Percentiles rank a stretch among this genome's conserved stretches.
Evolutionary conservation across 2,797 vertebrate genomes (phyloP).

Genomic region (Hypotaenidia okinawae): DNA sequence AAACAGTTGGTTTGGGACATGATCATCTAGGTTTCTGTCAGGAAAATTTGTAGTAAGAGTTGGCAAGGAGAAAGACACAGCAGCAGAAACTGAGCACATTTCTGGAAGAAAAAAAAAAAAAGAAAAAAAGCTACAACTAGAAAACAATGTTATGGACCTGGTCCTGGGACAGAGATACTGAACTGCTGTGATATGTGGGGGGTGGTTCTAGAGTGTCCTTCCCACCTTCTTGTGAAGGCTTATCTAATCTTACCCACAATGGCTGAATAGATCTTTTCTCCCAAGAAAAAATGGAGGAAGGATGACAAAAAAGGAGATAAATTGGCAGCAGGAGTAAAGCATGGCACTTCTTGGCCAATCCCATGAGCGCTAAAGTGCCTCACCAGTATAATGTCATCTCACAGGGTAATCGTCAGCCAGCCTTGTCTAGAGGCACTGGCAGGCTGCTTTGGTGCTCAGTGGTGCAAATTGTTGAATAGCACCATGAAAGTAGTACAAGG

Average conservation of each 20-base stretch:
- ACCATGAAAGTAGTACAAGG: not conserved
- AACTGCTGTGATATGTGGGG: not conserved
- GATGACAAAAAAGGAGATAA: not conserved
- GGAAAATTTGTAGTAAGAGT: not conserved
- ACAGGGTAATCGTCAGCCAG: constrained; percentile 43
- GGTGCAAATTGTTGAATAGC: constrained; percentile 55
- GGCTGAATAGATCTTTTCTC: not conserved
- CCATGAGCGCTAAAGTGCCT: constrained; percentile 53
- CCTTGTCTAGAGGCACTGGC: constrained; percentile 28
- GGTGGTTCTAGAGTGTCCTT: not conserved
- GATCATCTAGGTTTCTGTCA: not conserved
- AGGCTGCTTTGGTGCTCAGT: not conserved
- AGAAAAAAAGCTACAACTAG: not conserved
- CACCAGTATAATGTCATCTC: constrained; percentile 54
- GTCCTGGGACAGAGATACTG: not conserved
- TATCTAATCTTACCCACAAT: not conserved
- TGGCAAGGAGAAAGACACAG: not conserved
- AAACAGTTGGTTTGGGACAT: not conserved
- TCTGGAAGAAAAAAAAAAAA: not conserved
- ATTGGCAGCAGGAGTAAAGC: constrained; percentile 32
- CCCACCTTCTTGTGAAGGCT: not conserved
- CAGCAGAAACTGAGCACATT: not conserved
- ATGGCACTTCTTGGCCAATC: constrained; percentile 9
- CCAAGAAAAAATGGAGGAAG: not conserved
- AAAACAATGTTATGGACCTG: not conserved